These are phyloP conservation scores for Tachina fera DNA, from an alignment of 2,888 invertebrate genomes.

Conservation along the genomic window DNA sequence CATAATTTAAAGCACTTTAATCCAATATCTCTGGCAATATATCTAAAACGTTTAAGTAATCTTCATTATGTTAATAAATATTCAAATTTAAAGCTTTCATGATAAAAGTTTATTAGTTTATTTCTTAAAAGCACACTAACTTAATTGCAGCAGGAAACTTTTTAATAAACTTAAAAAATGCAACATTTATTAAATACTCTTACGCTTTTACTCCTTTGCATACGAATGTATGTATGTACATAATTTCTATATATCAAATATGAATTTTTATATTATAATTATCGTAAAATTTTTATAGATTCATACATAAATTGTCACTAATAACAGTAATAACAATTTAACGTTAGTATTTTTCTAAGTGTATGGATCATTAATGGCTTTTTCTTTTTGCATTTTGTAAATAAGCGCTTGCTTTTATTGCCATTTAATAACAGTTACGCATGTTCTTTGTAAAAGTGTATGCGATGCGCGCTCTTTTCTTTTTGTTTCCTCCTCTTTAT, in stretches of 20 bases:
- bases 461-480: constrained; percentile 12
- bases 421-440: constrained; percentile 64
- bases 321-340: constrained; percentile 15
- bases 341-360: constrained; percentile 21
- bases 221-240: too few relatives aligned
- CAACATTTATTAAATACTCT: constrained; percentile 21
- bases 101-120: constrained; percentile 26
- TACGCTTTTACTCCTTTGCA: too few relatives aligned
- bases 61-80: background rate
- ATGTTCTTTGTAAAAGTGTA: constrained; percentile 39
- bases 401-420: constrained; percentile 57
- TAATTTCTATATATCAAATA: background rate
- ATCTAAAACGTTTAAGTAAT: constrained; percentile 25
- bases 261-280: background rate
- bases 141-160: constrained; percentile 24
- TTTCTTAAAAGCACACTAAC: background rate
- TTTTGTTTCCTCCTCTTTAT: background rate
- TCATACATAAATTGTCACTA: constrained; percentile 22
- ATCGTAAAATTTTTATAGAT: constrained; percentile 14
- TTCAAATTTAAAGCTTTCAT: constrained; percentile 32
- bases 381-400: background rate
- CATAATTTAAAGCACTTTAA: constrained; percentile 33
- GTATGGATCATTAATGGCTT: background rate
- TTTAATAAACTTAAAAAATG: background rate
- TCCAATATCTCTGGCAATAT: constrained; percentile 17